Conservation (phyloP, 2,888 invertebrate genomes). For the Diogma glabrata region DNA sequence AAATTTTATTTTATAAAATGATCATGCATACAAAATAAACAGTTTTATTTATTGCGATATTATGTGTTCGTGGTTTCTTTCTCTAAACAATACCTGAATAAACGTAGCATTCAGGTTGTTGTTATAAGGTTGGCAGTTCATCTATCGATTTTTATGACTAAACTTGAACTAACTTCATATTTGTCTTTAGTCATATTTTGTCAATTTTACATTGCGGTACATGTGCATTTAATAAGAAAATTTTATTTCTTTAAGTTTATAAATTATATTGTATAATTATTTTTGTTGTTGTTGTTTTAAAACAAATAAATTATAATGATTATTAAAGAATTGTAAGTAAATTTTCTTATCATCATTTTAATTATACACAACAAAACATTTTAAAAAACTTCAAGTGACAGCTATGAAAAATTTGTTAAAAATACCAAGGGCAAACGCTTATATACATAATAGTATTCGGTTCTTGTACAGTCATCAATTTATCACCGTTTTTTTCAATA, state of each 20-base stretch:
- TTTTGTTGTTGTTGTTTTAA: no score
- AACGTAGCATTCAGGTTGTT: no score
- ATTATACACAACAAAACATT: not conserved
- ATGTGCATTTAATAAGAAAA: slow-evolving; percentile 16
- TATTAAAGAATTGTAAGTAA: slow-evolving; percentile 12
- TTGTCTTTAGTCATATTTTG: slow-evolving; percentile 7
- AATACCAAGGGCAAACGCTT: slow-evolving; percentile 5
- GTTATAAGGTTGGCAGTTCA: no score
- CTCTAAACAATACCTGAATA: no score
- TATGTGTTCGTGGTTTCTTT: no score
- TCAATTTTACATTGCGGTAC: slow-evolving; percentile 10
- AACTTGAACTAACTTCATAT: no score
- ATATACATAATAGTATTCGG: not conserved
- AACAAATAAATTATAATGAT: slow-evolving; percentile 9
- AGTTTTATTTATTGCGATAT: no score
- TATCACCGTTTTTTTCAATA: no score
- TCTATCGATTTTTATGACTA: no score
- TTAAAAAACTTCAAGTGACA: not conserved
- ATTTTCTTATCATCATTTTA: not conserved
- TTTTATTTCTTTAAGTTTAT: not conserved
- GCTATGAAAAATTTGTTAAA: slow-evolving; percentile 5
- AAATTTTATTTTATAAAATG: no score
- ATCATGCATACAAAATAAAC: no score
- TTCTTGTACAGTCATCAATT: slow-evolving; percentile 11
- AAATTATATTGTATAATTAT: no score